These are phyloP conservation scores for Catostylus mosaicus DNA, from an alignment of 30 jellyfish, hydroid and myxozoan species.

Conservation along the genomic window DNA sequence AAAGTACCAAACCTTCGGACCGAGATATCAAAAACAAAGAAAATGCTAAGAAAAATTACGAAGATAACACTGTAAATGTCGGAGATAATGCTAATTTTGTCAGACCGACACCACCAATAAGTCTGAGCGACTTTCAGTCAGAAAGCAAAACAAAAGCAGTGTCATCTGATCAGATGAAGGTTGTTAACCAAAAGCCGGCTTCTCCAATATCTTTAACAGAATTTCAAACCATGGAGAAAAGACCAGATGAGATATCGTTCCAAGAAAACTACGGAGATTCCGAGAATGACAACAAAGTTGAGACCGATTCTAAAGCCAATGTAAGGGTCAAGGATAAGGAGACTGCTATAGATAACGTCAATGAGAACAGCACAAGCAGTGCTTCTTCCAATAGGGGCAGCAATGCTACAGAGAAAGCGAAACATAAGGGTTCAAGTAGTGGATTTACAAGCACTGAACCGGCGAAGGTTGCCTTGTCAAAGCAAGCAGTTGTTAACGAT, in stretches of 20 bases:
- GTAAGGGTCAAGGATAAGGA: background rate
- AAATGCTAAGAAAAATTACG: background rate
- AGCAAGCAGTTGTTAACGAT: constrained; percentile 22
- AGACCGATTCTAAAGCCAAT: background rate
- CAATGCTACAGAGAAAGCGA: background rate
- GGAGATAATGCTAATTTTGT: background rate
- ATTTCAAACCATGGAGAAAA: constrained; percentile 31
- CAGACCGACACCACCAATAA: constrained; percentile 10
- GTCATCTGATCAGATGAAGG: background rate
- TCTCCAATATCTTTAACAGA: constrained; percentile 22
- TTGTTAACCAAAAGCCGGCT: background rate
- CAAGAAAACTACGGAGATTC: constrained; percentile 22
- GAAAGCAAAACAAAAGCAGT: background rate
- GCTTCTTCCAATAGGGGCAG: background rate
- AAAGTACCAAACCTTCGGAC: background rate
- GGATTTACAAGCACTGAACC: background rate
- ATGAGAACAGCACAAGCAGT: background rate
- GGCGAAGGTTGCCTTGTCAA: background rate
- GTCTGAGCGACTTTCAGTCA: background rate
- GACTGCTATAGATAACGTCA: background rate
- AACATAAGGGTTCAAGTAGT: background rate
- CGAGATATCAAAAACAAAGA: background rate
- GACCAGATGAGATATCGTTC: constrained; percentile 35
- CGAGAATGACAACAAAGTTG: background rate
- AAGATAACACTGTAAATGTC: background rate